These are phyloP conservation scores for Pteruthius melanotis DNA, from an alignment of 2,113 vertebrate genomes.

Conservation along the genomic window DNA sequence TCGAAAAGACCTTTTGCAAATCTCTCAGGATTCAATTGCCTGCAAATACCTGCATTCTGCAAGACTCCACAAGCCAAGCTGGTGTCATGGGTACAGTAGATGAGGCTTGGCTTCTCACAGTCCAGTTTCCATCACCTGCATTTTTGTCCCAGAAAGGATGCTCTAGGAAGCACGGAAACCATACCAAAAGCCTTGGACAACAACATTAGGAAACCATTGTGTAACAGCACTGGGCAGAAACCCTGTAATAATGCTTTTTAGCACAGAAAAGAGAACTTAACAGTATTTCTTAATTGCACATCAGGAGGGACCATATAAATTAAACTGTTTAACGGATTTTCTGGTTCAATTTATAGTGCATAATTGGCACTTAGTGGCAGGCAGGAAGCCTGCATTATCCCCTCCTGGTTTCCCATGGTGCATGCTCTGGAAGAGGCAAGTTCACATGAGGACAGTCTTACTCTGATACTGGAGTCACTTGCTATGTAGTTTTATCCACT, in stretches of 20 bases:
- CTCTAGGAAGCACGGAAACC: background rate
- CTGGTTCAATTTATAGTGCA: background rate
- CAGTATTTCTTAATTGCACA: background rate
- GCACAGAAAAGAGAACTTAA: background rate
- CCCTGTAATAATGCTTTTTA: background rate
- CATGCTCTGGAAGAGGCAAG: background rate
- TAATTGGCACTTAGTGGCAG: background rate
- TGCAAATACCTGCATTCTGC: background rate
- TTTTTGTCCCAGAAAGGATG: background rate
- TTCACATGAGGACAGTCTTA: background rate
- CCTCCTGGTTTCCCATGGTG: rapidly evolving
- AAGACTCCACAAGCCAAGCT: background rate
- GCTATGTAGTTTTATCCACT: background rate
- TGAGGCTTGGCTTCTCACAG: background rate
- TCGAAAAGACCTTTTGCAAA: background rate
- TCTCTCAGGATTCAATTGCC: background rate
- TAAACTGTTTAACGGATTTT: background rate
- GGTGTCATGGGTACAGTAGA: background rate
- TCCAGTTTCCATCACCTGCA: background rate
- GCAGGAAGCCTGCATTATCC: background rate
- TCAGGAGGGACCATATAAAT: background rate
- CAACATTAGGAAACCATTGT: background rate
- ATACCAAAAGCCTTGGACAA: background rate
- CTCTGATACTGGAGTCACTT: background rate
- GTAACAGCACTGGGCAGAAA: background rate